phyloP scores from a whole-genome alignment of 2,113 vertebrate species.

The Chelonoidis abingdonii region DNA sequence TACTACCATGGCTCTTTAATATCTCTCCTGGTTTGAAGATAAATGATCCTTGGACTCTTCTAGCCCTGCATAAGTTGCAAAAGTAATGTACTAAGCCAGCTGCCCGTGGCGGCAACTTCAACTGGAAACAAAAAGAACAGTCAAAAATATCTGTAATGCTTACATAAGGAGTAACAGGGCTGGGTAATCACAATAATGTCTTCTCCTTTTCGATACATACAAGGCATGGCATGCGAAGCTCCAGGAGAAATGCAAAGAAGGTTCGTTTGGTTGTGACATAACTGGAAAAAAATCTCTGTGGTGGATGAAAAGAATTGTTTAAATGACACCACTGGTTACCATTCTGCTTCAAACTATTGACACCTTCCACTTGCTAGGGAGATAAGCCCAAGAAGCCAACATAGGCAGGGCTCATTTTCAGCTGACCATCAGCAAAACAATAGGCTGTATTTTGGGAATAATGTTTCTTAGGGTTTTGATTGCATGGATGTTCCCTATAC shows the following conservation, averaged over 20 bases:
- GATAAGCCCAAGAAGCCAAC: not conserved
- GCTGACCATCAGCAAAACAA: not conserved
- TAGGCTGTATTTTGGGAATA: not conserved
- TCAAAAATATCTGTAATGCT: slow-evolving; percentile 76
- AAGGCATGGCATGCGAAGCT: not conserved
- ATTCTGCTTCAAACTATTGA: not conserved
- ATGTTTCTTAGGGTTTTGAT: not conserved
- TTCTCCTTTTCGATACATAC: slow-evolving; percentile 10
- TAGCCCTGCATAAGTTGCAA: slow-evolving; percentile 82
- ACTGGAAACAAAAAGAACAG: slow-evolving; percentile 72
- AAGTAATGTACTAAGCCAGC: slow-evolving; percentile 81
- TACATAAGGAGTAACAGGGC: slow-evolving; percentile 66
- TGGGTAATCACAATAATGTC: not conserved
- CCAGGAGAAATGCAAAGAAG: not conserved
- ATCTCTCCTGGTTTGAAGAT: slow-evolving; percentile 82
- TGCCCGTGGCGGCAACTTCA: slow-evolving; percentile 74
- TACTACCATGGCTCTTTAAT: slow-evolving; percentile 79
- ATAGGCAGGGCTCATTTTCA: not conserved
- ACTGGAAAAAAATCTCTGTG: not conserved
- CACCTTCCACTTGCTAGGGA: not conserved
- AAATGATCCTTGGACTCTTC: slow-evolving; percentile 82
- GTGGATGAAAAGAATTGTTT: not conserved
- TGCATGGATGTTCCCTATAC: accelerated
- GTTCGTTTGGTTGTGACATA: not conserved
- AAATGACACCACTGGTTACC: not conserved